These are phyloP conservation scores for Axis porcinus DNA, from an alignment of 2,113 vertebrate species.

Conservation along the genomic window DNA sequence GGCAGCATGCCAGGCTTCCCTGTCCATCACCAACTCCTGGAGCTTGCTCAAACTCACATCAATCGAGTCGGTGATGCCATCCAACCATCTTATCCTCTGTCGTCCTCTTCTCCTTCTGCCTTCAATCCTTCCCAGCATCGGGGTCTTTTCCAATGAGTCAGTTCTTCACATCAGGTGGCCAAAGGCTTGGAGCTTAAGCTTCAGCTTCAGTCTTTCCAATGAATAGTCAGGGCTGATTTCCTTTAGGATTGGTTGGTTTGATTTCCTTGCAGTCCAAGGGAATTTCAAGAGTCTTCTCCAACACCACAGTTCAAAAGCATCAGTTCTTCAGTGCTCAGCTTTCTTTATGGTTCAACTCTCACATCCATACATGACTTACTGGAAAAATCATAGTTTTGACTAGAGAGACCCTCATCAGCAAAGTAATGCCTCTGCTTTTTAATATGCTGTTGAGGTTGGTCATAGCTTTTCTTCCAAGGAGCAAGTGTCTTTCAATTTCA, in stretches of 20 bases:
- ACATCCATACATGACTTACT: background rate
- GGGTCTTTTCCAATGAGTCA: background rate
- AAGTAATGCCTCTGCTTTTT: background rate
- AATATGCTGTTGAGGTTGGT: background rate
- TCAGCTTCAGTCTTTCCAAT: background rate
- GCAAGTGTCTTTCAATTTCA: background rate
- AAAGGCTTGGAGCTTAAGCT: background rate
- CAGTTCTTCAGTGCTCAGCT: background rate
- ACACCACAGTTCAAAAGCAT: background rate
- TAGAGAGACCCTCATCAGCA: background rate
- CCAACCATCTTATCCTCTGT: background rate
- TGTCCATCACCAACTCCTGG: background rate
- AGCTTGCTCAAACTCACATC: background rate
- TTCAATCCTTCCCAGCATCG: background rate
- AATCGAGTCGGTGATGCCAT: background rate
- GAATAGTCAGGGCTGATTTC: background rate
- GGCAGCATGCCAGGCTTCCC: background rate
- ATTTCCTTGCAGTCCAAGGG: background rate
- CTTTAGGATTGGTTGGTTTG: background rate
- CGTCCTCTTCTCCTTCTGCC: background rate
- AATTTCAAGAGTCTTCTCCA: background rate
- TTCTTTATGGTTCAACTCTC: background rate
- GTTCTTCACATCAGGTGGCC: background rate
- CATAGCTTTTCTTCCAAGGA: background rate
- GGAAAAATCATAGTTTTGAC: background rate